Percentiles rank a stretch among this genome's conserved stretches.
These are phyloP conservation scores for Pachyrhynchus sulphureomaculatus DNA, from an alignment of 1,140 invertebrate genomes.

Conservation along the genomic window DNA sequence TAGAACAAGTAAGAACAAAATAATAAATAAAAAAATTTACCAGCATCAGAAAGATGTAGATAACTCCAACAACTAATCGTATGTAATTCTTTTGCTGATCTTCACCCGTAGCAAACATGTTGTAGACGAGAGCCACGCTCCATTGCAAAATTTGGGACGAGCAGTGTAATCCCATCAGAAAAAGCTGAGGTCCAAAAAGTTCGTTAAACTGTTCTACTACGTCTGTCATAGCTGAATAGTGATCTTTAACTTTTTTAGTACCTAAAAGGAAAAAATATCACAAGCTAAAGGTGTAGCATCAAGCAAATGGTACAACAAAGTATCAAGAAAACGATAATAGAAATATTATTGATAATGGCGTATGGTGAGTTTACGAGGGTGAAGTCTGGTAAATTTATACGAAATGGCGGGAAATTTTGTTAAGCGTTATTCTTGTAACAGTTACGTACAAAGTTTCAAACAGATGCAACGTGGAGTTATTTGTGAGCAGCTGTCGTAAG, in stretches of 20 bases:
- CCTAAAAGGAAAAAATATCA: slow-evolving; percentile 1
- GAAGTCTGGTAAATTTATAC: too few species aligned
- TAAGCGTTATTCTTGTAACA: too few species aligned
- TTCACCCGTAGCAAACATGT: slow-evolving; percentile 7
- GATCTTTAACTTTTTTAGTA: slow-evolving; percentile 17
- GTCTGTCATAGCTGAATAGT: background rate
- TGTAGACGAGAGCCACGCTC: slow-evolving; percentile 16
- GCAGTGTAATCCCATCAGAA: slow-evolving; percentile 28
- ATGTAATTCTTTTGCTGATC: slow-evolving; percentile 4
- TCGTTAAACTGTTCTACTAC: slow-evolving; percentile 19
- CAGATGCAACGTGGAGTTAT: too few species aligned
- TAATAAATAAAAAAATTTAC: too few species aligned
- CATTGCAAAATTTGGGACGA: slow-evolving; percentile 25
- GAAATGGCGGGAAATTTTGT: too few species aligned
- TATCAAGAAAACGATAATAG: too few species aligned
- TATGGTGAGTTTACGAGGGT: too few species aligned
- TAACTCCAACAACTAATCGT: slow-evolving; percentile 6
- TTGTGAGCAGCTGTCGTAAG: too few species aligned
- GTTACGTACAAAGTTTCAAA: too few species aligned
- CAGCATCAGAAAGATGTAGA: slow-evolving; percentile 23
- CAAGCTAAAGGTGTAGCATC: background rate
- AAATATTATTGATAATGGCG: too few species aligned
- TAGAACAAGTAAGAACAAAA: too few species aligned
- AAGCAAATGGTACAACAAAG: background rate
- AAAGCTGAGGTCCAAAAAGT: slow-evolving; percentile 19